Base-by-base conservation (phyloP, 2,888 invertebrate genomes). In the Venusia cambrica region DNA sequence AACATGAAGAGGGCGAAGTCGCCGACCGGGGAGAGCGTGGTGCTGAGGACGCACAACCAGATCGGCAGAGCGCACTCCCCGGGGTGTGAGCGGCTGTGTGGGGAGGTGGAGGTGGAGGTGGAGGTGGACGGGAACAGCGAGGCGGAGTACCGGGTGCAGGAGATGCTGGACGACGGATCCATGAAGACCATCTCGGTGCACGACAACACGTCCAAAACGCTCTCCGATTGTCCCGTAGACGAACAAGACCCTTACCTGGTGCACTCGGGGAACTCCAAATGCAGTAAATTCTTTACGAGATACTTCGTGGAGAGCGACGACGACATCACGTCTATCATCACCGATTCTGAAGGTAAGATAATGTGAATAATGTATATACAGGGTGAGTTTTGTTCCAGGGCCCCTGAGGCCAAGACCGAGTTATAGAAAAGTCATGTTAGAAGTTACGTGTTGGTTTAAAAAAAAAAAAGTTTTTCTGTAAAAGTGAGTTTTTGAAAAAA, bases 271-370 rank as follows among this genome's bases (percentile, higher is more conserved):
- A 88, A 88, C 45, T 88, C 88, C 0, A 90, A 90, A 48, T 91
- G 91, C 54, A 91, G 91, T 34, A 90, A 91, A 54, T 90, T 90
- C 67, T 90, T 92, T 48, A 90, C 90, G 25, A 81, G 92, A 38
- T 90, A 90, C 47, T 92, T 91, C 52, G 90, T 92, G 24, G 92
- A 92, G 57, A 89, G 92, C 17, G 92, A 92, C 44, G 92, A 92
- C 48, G 92, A 92, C 61, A 90, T 92, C 48, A 90, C 92, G 9
- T 92, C 92, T 0, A 91, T 92, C 26, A 89, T 91, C 19, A 92
- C 92, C 1, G 92, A 93, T 62, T 91, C 92, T 15, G 92, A 92
- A 83, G 92, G 92, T 91, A 61, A 15, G 18, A 26, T 2, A 19
- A 2, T 2, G n/a, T 17, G 17, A 6, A 2, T 16, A 16, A n/a